Conservation (phyloP, 2,113 vertebrate species). For the Myotis brandtii region DNA sequence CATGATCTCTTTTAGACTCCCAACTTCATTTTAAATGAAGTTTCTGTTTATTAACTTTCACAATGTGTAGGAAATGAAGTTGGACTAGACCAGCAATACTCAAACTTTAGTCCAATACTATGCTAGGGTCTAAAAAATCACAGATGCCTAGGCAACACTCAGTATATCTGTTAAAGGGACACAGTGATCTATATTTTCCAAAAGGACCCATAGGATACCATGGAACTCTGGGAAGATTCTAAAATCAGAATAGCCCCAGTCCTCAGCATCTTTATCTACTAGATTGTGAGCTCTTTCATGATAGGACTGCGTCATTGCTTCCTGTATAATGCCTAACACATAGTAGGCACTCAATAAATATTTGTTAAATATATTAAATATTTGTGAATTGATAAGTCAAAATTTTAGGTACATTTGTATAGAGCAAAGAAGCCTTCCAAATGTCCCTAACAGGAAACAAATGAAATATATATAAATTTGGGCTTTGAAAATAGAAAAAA, state of each 20-base stretch:
- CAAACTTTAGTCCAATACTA: background rate
- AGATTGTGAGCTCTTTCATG: background rate
- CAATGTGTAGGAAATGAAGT: background rate
- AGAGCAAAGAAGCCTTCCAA: constrained; percentile 14
- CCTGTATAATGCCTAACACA: background rate
- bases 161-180: background rate
- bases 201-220: background rate
- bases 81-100: background rate
- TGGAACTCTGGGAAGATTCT: background rate
- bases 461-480: background rate
- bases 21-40: background rate
- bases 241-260: background rate
- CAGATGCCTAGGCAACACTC: background rate
- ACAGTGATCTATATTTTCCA: background rate
- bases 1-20: background rate
- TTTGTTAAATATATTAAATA: background rate
- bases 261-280: background rate
- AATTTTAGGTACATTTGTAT: background rate
- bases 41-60: background rate
- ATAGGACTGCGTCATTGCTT: background rate
- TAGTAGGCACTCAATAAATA: background rate
- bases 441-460: background rate
- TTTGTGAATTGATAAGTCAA: background rate
- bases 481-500: background rate
- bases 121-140: background rate